A percentile compares a stretch with the other conserved stretches of the same genome.
Evolutionary conservation across 2,797 vertebrate genomes (phyloP).

Genomic region (Anguilla megastoma): DNA sequence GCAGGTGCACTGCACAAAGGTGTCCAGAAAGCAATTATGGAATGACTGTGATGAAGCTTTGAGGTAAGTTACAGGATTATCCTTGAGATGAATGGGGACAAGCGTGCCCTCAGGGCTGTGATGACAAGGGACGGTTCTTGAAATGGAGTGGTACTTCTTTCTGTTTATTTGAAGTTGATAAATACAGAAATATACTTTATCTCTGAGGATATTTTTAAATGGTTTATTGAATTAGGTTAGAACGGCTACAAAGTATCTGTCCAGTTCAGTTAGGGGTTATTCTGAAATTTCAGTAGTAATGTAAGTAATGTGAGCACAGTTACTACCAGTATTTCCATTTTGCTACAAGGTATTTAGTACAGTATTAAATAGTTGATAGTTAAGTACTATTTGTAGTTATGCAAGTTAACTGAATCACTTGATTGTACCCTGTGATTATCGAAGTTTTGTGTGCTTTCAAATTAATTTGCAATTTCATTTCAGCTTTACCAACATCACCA

Average conservation of each 20-base stretch:
- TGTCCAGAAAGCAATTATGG: slow-evolving; percentile 30
- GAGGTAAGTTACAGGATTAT: background rate
- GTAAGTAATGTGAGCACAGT: background rate
- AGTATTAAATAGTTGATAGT: background rate
- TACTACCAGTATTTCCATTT: background rate
- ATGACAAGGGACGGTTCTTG: background rate
- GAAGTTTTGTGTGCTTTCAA: background rate
- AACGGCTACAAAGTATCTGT: background rate
- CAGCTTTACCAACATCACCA: background rate
- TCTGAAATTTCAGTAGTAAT: background rate
- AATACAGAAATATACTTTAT: background rate
- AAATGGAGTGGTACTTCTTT: slow-evolving; percentile 14
- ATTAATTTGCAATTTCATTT: background rate
- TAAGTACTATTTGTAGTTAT: background rate
- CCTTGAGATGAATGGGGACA: slow-evolving; percentile 21
- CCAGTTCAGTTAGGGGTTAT: background rate
- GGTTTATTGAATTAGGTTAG: no score
- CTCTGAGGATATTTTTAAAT: background rate
- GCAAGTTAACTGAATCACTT: background rate
- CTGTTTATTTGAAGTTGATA: slow-evolving; percentile 18
- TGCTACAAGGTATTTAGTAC: background rate
- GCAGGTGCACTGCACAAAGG: slow-evolving; percentile 18
- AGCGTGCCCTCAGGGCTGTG: slow-evolving; percentile 3
- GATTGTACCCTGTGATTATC: background rate
- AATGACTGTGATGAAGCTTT: slow-evolving; percentile 30